Conservation (phyloP, 1,140 invertebrate genomes). For the Acromyrmex charruanus region DNA sequence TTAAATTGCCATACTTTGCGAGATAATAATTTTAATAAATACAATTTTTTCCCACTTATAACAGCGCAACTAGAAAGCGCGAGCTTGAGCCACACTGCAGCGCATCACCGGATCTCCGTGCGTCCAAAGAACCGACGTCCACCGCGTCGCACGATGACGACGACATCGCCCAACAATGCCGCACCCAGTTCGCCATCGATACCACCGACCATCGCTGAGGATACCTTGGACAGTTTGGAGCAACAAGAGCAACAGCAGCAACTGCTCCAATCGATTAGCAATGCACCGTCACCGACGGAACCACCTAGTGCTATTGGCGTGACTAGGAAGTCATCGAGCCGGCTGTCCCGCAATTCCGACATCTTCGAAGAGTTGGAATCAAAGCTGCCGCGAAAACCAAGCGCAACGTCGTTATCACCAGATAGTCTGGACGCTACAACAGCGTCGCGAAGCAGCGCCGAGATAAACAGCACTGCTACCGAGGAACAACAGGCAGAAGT, state of each 20-base stretch:
- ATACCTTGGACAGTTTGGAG: slow-evolving; percentile 80
- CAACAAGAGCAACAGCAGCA: slow-evolving; percentile 51
- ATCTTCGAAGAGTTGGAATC: slow-evolving; percentile 82
- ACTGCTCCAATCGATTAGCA: slow-evolving; percentile 68
- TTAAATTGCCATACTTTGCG: not conserved
- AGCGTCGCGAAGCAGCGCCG: slow-evolving; percentile 69
- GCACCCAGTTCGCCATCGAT: slow-evolving; percentile 63
- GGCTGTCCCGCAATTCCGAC: slow-evolving; percentile 80
- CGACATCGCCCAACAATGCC: slow-evolving; percentile 46
- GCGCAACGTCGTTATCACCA: slow-evolving; percentile 80
- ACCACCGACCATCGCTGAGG: slow-evolving; percentile 80
- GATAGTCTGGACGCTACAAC: slow-evolving; percentile 80
- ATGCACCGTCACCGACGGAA: slow-evolving; percentile 62
- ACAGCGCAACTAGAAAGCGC: slow-evolving; percentile 82
- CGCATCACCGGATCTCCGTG: slow-evolving; percentile 84
- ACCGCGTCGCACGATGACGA: slow-evolving; percentile 76
- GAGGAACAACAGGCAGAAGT: slow-evolving; percentile 48
- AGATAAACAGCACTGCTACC: slow-evolving; percentile 21
- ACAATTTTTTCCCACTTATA: not conserved
- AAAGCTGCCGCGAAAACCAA: slow-evolving; percentile 74
- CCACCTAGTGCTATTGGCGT: slow-evolving; percentile 67
- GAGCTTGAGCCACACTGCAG: slow-evolving; percentile 83
- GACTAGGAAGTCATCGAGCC: slow-evolving; percentile 83
- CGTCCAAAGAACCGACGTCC: slow-evolving; percentile 85
- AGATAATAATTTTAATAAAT: not conserved